Evolutionary conservation across 2,797 vertebrate species (phyloP), one percentile per base, ranked within the genome.

Genomic region (Sebastes diaconus): DNA sequence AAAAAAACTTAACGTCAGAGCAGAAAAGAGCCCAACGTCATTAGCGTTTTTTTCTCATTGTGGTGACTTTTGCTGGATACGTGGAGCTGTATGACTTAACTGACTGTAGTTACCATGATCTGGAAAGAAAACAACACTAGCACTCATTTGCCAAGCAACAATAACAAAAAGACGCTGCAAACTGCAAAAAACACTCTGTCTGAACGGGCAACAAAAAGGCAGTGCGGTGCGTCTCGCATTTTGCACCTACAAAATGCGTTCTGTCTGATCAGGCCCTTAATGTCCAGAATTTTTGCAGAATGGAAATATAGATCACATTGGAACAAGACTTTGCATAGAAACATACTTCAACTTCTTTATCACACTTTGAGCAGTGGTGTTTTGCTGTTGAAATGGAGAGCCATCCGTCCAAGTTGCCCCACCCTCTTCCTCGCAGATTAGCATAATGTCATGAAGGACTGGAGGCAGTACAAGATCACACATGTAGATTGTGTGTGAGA

Each of bases 391-490:
- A 58, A 80, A 64, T 36, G 42, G 36, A 75, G 22, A 54, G n/a
- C 25, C 14, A 13, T 66, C 14, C 4, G 0, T 0, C 46, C 8
- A 50, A 50, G 2, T 8, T 54, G 50, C n/a, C 50, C 50, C 9
- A 20, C 50, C 30, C 32, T 68, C 78, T 34, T 79, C 57, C 77
- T 71, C 71, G 46, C 25, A 70, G 75, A 84, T 81, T 64, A 83
- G 70, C 73, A 69, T 75, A 50, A 55, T 78, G 71, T 68, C 27
- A 77, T 3, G 10, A 59, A 39, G 69, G 63, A 57, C 42, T 50
- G n/a, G 57, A 75, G 65, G 74, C 36, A 60, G 54, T 25, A 42
- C 65, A 77, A 86, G 81, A 77, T 86, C 84, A 73, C 52, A 34
- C 36, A 18, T 78, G 39, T 30, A 46, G 39, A 13, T 27, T 52